Evolutionary conservation across 2,113 vertebrate genomes (phyloP).

Genomic region (Brachyistius frenatus): DNA sequence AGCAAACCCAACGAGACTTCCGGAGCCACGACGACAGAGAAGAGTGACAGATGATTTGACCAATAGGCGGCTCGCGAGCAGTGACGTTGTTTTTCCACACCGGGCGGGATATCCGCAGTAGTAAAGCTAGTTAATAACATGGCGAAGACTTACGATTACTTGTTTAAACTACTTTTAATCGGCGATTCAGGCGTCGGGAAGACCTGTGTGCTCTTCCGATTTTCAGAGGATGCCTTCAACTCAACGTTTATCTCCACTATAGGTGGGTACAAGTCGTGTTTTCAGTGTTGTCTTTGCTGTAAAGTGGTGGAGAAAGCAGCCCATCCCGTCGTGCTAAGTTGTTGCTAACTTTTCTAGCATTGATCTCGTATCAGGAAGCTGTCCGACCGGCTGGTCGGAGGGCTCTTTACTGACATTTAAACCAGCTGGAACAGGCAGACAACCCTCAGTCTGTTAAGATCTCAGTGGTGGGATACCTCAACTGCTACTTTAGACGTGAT

Average conservation of each 20-base stretch:
- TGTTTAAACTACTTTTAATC: slow-evolving; percentile 99
- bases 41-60: slow-evolving; percentile 62
- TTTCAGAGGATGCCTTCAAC: slow-evolving; percentile 98
- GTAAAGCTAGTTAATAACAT: slow-evolving; percentile 82
- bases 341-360: slow-evolving; percentile 73
- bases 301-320: slow-evolving; percentile 55
- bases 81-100: slow-evolving; percentile 50
- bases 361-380: slow-evolving; percentile 66
- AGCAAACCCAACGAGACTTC: slow-evolving; percentile 46
- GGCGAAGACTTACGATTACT: slow-evolving; percentile 98
- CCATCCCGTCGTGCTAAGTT: slow-evolving; percentile 77
- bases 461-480: fast-evolving
- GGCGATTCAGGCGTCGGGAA: slow-evolving; percentile 98
- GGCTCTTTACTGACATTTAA: slow-evolving; percentile 7
- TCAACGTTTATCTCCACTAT: slow-evolving; percentile 98
- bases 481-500: too few relatives aligned
- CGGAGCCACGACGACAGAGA: slow-evolving; percentile 68
- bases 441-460: not conserved
- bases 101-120: slow-evolving; percentile 86
- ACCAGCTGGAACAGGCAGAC: fast-evolving
- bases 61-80: slow-evolving; percentile 26
- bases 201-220: slow-evolving; percentile 96
- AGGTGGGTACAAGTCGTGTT: slow-evolving; percentile 81
- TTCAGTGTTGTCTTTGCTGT: not conserved
- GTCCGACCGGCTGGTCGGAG: slow-evolving; percentile 28